These are phyloP conservation scores for Drosophila serrata DNA, from an alignment of 1,140 invertebrate species.

Conservation along the genomic window DNA sequence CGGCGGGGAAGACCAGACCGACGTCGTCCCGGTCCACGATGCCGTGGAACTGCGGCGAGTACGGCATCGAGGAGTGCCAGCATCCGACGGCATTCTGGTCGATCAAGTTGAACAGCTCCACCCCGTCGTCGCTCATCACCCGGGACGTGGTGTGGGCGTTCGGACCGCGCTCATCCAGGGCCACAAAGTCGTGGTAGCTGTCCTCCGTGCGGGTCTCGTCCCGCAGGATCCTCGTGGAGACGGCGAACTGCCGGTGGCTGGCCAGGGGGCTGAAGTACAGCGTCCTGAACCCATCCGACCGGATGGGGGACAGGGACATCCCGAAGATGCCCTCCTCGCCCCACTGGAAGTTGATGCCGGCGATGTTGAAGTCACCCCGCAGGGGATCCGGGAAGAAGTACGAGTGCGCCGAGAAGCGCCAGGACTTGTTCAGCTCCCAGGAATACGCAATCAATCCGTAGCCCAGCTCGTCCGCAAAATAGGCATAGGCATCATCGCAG, in stretches of 20 bases:
- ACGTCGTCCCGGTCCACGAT: slow-evolving; percentile 91
- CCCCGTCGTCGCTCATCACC: slow-evolving; percentile 90
- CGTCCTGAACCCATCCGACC: slow-evolving; percentile 88
- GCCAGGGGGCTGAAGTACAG: slow-evolving; percentile 92
- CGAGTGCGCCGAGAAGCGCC: slow-evolving; percentile 90
- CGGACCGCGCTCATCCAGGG: slow-evolving; percentile 88
- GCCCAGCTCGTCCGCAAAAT: slow-evolving; percentile 92
- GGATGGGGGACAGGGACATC: slow-evolving; percentile 89
- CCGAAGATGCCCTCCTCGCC: slow-evolving; percentile 93
- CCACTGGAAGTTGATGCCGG: slow-evolving; percentile 93
- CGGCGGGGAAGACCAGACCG: slow-evolving; percentile 91
- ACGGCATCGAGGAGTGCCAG: slow-evolving; percentile 90
- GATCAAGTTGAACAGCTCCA: slow-evolving; percentile 91
- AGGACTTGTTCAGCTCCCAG: slow-evolving; percentile 90
- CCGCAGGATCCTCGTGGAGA: slow-evolving; percentile 90
- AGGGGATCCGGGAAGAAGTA: slow-evolving; percentile 93
- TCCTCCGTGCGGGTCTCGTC: slow-evolving; percentile 88
- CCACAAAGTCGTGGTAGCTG: slow-evolving; percentile 90
- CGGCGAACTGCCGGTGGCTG: slow-evolving; percentile 91
- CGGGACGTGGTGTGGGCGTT: slow-evolving; percentile 90
- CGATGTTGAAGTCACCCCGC: slow-evolving; percentile 91
- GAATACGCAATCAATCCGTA: slow-evolving; percentile 93
- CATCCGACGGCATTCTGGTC: slow-evolving; percentile 93
- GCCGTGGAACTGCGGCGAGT: slow-evolving; percentile 89
- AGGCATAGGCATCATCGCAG: slow-evolving; percentile 92